Base-by-base conservation (phyloP, 2,113 vertebrate genomes). In the Seriola rivoliana region DNA sequence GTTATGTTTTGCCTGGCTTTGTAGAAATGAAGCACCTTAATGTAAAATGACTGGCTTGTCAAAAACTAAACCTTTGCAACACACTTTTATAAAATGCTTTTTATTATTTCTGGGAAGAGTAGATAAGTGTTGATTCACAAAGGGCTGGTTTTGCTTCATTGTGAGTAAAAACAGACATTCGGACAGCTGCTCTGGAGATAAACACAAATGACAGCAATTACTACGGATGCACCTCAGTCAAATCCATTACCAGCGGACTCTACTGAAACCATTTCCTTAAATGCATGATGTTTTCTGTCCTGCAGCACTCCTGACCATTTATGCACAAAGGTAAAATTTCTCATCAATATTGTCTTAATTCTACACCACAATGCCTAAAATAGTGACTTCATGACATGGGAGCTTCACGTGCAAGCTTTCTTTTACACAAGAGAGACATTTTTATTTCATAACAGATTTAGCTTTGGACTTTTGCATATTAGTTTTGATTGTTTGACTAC, bases 391-490 rank as follows among this genome's bases (percentile, higher is more conserved):
- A 85, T 80, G 91, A 90, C 81, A 85, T 72, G 84, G 85, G 85
- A 88, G 88, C 79, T 78, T 83, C 71, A 77, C 81, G 66, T 79
- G 82, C 84, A 80, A 89, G 88, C 84, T 72, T 92, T 79, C 78
- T 80, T 73, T 85, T 83, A 91, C 60, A 68, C 82, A 71, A 82
- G 74, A 88, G 86, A 88, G 72, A 86, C 70, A 34, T 82, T 86
- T 80, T 79, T 82, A 71, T 85, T 88, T 87, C 84, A 75, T 86
- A 92, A 90, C 80, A 86, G 80, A 71, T 88, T 86, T 76, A 85
- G 81, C 88, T 92, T 91, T 90, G 79, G 89, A 92, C 86, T 87
- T 92, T 95, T 95, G 94, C 95, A 95, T 95, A 95, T 94, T 92
- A 91, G 88, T 87, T 91, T 94, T 89, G 88, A 94, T 93, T 94